A percentile compares a stretch with the other conserved stretches of the same genome.
Evolutionary conservation across 1,140 invertebrate genomes (phyloP).

Genomic region (Phymastichus coffea): DNA sequence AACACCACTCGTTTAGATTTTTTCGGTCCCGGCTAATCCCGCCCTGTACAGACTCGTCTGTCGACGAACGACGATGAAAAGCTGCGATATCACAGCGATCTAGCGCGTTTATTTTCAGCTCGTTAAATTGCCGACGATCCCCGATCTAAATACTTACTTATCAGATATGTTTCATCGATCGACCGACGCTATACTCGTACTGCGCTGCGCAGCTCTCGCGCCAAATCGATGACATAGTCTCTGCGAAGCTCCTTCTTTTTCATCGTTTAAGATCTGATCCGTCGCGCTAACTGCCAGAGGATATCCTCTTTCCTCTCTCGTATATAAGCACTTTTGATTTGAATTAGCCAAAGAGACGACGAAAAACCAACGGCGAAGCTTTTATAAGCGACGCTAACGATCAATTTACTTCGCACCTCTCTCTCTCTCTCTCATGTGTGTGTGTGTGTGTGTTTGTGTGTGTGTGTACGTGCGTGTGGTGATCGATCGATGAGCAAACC

Average conservation of each 20-base stretch:
- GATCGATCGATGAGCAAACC: not conserved
- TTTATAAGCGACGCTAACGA: not conserved
- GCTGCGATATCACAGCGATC: not conserved
- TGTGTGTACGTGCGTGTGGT: too few relatives aligned
- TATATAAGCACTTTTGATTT: conserved; percentile 3
- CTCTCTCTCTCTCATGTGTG: too few relatives aligned
- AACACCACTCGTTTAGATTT: too few relatives aligned
- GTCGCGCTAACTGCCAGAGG: too few relatives aligned
- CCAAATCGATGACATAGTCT: not conserved
- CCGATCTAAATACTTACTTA: conserved; percentile 31
- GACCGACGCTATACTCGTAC: too few relatives aligned
- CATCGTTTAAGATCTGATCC: too few relatives aligned
- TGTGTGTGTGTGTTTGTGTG: too few relatives aligned
- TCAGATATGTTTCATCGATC: conserved; percentile 16
- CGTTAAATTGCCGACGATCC: conserved; percentile 51
- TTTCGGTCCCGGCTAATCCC: too few relatives aligned
- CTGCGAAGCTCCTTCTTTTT: too few relatives aligned
- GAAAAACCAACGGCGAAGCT: too few relatives aligned
- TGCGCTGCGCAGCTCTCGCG: not conserved
- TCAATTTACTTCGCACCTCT: conserved; percentile 14
- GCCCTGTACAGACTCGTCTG: too few relatives aligned
- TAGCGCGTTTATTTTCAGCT: conserved; percentile 45
- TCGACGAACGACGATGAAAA: not conserved
- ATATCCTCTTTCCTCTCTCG: too few relatives aligned
- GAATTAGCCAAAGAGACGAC: not conserved